These are phyloP conservation scores for Odontothrips loti DNA, from an alignment of 2,888 invertebrate species.

Conservation along the genomic window DNA sequence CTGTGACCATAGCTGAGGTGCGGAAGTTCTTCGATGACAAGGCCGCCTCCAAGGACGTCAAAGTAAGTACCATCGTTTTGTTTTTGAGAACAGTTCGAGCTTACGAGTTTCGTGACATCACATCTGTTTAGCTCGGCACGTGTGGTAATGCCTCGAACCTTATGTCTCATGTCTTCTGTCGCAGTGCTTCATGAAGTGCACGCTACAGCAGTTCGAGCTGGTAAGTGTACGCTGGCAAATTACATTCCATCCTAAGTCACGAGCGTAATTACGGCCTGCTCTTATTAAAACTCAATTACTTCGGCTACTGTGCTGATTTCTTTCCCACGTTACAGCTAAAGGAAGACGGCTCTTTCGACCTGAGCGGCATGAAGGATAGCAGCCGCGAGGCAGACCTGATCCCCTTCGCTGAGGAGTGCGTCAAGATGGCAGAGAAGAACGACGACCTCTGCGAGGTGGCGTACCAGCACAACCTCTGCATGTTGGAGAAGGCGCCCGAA, in stretches of 20 bases:
- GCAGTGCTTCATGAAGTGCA: conserved; percentile 19
- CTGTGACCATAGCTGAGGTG: too few relatives aligned
- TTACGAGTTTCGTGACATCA: neutral
- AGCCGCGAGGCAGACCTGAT: neutral
- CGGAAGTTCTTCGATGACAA: neutral
- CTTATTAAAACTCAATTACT: neutral
- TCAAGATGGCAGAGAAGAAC: neutral
- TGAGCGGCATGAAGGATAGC: neutral
- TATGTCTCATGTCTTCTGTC: neutral
- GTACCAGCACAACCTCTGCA: neutral
- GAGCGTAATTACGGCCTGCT: neutral
- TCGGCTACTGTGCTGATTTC: neutral
- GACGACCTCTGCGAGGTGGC: neutral
- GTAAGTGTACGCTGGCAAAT: neutral
- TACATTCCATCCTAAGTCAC: too few relatives aligned
- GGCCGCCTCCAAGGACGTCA: neutral
- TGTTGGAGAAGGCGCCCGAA: neutral
- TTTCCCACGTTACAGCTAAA: neutral
- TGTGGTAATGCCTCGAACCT: neutral
- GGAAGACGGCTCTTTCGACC: neutral
- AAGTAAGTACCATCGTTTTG: neutral
- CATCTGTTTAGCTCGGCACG: neutral
- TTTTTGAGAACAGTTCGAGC: neutral
- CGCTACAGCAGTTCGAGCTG: neutral
- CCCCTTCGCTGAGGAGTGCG: neutral